Base-by-base conservation (phyloP, 2,797 vertebrate species). In the Lutjanus argentimaculatus region DNA sequence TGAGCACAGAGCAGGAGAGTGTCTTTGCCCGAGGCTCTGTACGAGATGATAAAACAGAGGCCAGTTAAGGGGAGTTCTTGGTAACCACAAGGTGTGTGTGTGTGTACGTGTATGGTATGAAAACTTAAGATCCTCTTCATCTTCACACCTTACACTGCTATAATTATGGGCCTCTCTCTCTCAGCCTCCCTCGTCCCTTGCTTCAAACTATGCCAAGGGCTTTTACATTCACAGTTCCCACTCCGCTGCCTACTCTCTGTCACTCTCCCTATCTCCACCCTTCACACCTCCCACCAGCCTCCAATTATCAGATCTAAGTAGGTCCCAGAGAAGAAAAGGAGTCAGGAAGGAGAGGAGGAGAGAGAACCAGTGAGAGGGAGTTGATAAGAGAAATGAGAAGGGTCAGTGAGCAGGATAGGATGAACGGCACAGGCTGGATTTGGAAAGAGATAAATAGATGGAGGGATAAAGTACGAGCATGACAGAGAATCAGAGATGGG, bases 281-380 rank as follows among this genome's bases (percentile, higher is more conserved):
- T 92, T 92, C 91, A 92, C 93, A 92, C 93, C 91, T 93, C 92
- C 92, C 89, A 91, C 91, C 73, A 86, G 83, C 66, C 83, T 89
- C 87, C 91, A 93, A 94, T 94, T 93, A 94, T 92, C 87, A 79
- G 90, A 94, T 93, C 85, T 92, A 91, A 92, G 90, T 89, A 87
- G 91, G 85, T 92, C 85, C 90, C 74, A n/a, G 56, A 86, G 86
- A 92, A 90, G 77, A 89, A 78, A 87, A 65, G 81, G 69, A 88
- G 57, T 81, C 75, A 53, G 59, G 63, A 66, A 80, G 82, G 62
- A 80, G 75, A 55, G 57, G 62, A 63, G 78, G 55, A 65, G 64
- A 75, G 56, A 58, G 63, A 82, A 21, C 67, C 72, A 8, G 72
- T 1, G 55, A 88, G 55, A 66, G 57, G 45, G 66, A 83, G 82